Base-by-base conservation (phyloP, 2,113 vertebrate genomes). In the Microtus ochrogaster region DNA sequence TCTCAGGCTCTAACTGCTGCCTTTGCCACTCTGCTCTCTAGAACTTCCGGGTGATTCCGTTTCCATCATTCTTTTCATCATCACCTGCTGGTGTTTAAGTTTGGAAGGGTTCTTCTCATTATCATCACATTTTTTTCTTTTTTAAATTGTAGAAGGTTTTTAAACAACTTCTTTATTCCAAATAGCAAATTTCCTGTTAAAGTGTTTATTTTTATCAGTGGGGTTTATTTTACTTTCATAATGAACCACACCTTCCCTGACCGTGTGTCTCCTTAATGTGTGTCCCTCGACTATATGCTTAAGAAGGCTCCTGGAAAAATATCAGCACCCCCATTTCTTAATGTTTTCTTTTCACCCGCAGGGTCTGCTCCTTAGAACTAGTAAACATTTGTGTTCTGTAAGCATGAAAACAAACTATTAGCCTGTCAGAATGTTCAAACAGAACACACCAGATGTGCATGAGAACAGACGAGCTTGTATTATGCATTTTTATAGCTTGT, bases 351-450 rank as follows among this genome's bases (percentile, higher is more conserved):
- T 90, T 93, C 30, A 66, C 14, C 12, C 1, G 21, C 28, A 17
- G 0, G 5, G 61, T 63, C 14, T 88, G 78, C 89, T 91, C 91
- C 91, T 26, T 63, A 94, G 66, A 86, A 90, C 33, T 81, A 36
- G 63, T 30, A 72, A 92, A 89, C 28, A 12, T 85, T 96, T 94
- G 94, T 97, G 84, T 90, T 82, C 92, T 94, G 95, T 96, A 74
- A 96, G 96, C 26, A 9, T 91, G 84, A 93, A 96, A 86, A 94
- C 55, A 93, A 96, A 92, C 2, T 58, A 76, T 91, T 89, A 95
- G 90, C 70, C 55, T 95, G 73, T 93, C 55, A 77, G 89, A 97
- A 70, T 58, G 7, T 89, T 89, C 19, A 90, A 72, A 61, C 36
- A 61, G 86, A 92, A 87, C 73, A 81, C 1, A 58, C n/a, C 78